These are phyloP conservation scores for Morinoia aosen DNA, from an alignment of 2,888 invertebrate genomes.

Conservation along the genomic window DNA sequence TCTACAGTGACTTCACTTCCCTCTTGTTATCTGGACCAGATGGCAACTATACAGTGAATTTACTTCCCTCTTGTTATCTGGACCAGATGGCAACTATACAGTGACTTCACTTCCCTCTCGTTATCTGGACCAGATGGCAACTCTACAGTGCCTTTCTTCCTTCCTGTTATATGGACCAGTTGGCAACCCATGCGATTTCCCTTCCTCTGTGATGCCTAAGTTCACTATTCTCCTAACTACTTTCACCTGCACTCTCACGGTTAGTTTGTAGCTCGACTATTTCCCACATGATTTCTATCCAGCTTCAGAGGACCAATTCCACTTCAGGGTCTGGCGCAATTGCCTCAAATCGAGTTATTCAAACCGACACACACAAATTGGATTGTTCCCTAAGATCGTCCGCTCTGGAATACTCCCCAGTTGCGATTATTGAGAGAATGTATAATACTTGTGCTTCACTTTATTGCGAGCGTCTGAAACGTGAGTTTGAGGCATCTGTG, in stretches of 20 bases:
- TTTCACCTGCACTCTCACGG: background rate
- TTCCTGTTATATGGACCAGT: no score
- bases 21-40: background rate
- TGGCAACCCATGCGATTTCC: no score
- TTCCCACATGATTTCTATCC: background rate
- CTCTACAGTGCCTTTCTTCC: background rate
- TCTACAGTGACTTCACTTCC: background rate
- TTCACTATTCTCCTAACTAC: background rate
- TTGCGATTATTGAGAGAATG: background rate
- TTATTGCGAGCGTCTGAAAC: background rate
- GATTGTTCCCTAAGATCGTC: constrained; percentile 22
- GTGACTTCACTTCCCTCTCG: background rate
- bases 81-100: background rate
- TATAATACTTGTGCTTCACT: background rate
- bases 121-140: background rate
- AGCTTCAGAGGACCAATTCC: background rate
- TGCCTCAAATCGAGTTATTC: constrained; percentile 44
- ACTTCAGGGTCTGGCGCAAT: background rate
- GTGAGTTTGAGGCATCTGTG: background rate
- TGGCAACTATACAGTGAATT: background rate
- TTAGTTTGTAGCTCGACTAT: background rate
- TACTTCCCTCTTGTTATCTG: background rate
- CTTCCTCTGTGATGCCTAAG: no score
- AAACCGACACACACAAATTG: constrained; percentile 50
- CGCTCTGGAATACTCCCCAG: background rate